phyloP scores from a whole-genome alignment of 2,888 invertebrate species.

The Bibio marci region DNA sequence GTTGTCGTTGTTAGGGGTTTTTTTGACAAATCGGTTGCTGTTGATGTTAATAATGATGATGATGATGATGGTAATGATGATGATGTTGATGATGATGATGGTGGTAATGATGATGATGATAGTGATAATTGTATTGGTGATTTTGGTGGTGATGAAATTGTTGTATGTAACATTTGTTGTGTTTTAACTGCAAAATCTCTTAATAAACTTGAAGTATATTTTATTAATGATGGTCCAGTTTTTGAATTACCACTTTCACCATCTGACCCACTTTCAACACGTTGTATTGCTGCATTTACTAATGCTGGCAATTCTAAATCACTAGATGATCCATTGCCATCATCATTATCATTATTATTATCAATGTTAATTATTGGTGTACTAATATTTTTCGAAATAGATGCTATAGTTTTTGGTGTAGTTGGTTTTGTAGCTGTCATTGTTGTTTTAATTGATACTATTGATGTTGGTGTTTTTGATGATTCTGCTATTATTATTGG shows the following conservation, averaged over 20 bases:
- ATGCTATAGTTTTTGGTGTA: background rate
- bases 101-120: conserved; percentile 27
- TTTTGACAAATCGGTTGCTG: conserved; percentile 11
- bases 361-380: background rate
- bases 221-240: conserved; percentile 35
- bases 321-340: conserved; percentile 35
- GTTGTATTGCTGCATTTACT: conserved; percentile 59
- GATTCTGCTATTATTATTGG: too few relatives aligned
- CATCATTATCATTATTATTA: conserved; percentile 20
- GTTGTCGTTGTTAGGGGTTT: conserved; percentile 16
- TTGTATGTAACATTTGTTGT: conserved; percentile 40
- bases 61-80: conserved; percentile 23
- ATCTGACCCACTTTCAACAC: conserved; percentile 58
- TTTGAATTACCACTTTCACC: conserved; percentile 42
- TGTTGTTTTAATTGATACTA: background rate
- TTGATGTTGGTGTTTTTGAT: background rate
- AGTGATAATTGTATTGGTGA: too few relatives aligned
- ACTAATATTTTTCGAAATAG: background rate
- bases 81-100: conserved; percentile 20
- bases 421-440: background rate
- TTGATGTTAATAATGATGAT: conserved; percentile 22
- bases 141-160: too few relatives aligned
- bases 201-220: conserved; percentile 54
- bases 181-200: conserved; percentile 72
- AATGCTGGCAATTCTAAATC: conserved; percentile 60